Evolutionary conservation across 2,797 vertebrate species (phyloP), one percentile per base, ranked within the genome.

Genomic region (Periophthalmus magnuspinnatus): DNA sequence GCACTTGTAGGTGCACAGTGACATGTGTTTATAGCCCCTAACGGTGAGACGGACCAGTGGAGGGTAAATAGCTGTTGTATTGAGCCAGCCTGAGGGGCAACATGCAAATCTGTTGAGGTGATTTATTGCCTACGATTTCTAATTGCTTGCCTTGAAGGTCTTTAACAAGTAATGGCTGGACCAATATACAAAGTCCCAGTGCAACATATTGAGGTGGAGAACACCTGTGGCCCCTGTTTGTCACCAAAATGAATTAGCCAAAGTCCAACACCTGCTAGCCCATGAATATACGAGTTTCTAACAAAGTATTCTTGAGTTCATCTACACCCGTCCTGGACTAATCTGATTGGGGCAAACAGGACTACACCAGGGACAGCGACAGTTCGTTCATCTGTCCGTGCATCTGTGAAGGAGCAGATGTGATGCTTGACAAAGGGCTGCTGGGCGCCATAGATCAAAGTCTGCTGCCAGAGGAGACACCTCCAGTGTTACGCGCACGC

Each of bases 401-500:
- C 83, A 82, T 84, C 80, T 87, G 83, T 69, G 56, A 76, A 71
- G 52, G 71, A 87, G 69, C 86, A 86, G 79, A 82, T 90, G 86
- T 71, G 66, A 36, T 7, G 62, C 62, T 81, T 70, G 69, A 55
- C 72, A 77, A 78, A 58, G 61, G 66, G 65, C 74, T 64, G 65
- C 13, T 45, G 41, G 41, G 13, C 9, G 38, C 58, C 73, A 76
- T 74, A 82, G 82, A 92, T 91, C 88, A 92, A 90, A 89, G 84
- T 72, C 70, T 79, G 66, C 47, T 81, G 78, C 81, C 83, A 84
- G 73, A 21, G 6, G 60, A 81, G 78, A 83, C 83, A 80, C 81
- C 75, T 82, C 76, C 78, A 70, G 66, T 74, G 69, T 77, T 64
- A 72, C 38, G 69, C 80, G 73, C 75, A 24, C 70, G 45, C 52